Evolutionary conservation across 2,113 vertebrate species (phyloP).

Genomic region (Pluvianellus socialis): DNA sequence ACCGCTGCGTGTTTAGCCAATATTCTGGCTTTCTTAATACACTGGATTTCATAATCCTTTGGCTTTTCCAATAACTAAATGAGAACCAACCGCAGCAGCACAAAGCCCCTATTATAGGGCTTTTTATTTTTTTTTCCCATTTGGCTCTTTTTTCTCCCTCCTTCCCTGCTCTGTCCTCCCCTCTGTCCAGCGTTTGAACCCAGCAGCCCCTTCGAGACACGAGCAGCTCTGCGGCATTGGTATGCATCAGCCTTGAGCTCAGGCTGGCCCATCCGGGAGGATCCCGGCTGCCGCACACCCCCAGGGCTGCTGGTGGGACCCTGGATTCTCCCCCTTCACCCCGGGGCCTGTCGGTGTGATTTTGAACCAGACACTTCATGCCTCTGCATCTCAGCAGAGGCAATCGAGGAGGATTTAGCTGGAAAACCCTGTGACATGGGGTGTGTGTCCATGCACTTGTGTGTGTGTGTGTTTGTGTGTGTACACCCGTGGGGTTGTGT

Average conservation of each 20-base stretch:
- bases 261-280: fast-evolving
- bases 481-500: background rate
- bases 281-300: background rate
- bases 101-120: conserved; percentile 65
- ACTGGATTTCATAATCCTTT: conserved; percentile 66
- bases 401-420: background rate
- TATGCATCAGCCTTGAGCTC: background rate
- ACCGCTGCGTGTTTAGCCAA: conserved; percentile 61
- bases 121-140: background rate
- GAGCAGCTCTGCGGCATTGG: background rate
- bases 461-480: background rate
- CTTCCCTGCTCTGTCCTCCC: background rate
- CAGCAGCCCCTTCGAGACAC: background rate
- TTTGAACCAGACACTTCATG: background rate
- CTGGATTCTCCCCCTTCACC: too few relatives aligned
- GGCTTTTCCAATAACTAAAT: conserved; percentile 57
- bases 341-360: background rate
- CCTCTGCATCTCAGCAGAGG: background rate
- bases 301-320: background rate
- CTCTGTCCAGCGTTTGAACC: background rate
- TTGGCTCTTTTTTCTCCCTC: background rate
- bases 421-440: background rate
- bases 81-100: conserved; percentile 34
- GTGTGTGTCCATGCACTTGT: fast-evolving
- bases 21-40: conserved; percentile 59